A percentile compares a stretch with the other conserved stretches of the same genome.
These are phyloP conservation scores for Cyprinella venusta DNA, from an alignment of 2,797 vertebrate genomes.

Conservation along the genomic window DNA sequence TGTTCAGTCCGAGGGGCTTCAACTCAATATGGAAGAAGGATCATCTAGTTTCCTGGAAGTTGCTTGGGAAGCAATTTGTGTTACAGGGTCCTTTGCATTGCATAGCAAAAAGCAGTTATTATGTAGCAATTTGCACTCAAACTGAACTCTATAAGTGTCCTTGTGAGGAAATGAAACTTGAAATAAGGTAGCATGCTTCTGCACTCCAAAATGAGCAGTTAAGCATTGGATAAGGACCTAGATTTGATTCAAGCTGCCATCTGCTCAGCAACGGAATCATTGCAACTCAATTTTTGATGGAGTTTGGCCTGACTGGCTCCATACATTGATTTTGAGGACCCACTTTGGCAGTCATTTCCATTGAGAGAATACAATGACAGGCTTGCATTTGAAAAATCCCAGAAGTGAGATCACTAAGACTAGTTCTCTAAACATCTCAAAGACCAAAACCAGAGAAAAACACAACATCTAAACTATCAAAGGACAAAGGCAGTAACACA, in stretches of 20 bases:
- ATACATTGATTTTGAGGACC: not conserved
- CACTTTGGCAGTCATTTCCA: not conserved
- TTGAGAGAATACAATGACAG: not conserved
- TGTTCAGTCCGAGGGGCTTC: not conserved
- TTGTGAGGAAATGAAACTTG: conserved; percentile 12
- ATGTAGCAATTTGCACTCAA: conserved; percentile 16
- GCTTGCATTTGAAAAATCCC: not conserved
- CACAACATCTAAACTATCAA: not conserved
- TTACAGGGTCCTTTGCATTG: not conserved
- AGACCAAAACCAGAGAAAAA: not conserved
- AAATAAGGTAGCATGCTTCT: conserved; percentile 3
- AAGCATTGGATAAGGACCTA: not conserved
- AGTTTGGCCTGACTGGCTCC: not conserved
- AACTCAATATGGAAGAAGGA: conserved; percentile 5
- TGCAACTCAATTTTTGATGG: conserved; percentile 2
- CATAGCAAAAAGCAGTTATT: not conserved
- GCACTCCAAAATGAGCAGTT: not conserved
- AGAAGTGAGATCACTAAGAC: not conserved
- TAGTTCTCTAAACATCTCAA: not conserved
- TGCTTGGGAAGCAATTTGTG: conserved; percentile 19
- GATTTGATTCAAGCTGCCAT: conserved; percentile 1
- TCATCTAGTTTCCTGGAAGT: not conserved
- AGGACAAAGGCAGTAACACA: not conserved
- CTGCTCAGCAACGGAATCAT: not conserved
- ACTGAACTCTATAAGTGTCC: not conserved